Evolutionary conservation across 1,140 invertebrate genomes (phyloP), one percentile per base, ranked within the genome.

Genomic region (Drosophila baimaii): DNA sequence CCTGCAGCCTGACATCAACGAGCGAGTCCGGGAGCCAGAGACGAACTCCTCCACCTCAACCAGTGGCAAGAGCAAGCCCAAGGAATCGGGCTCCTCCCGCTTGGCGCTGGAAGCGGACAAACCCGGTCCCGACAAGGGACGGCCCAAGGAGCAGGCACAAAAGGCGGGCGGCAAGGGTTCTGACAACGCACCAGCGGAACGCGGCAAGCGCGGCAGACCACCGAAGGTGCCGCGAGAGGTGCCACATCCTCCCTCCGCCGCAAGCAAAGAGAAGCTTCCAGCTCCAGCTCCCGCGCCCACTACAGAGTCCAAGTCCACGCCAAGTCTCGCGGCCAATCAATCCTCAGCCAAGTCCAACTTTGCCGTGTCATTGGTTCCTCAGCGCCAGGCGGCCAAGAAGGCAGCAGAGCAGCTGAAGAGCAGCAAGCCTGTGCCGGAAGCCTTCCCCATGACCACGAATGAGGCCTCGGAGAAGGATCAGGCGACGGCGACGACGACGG

Each of bases 331-430:
- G 4, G 10, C 51, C 13, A 44, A 29, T 10, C 12, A 59, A 7
- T 15, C 59, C 3, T 12, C 49, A 15, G 41, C 65, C 46, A 84
- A 77, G 15, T 74, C 81, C 15, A 93, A 92, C 84, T 95, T 96
- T 71, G 93, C 91, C 17, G 92, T 97, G 17, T 95, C 96, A 2
- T 97, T 97, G 92, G 97, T 98, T 37, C 97, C 97, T 1, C 97
- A 98, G 90, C 93, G 97, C 39, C 96, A 97, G 92, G 97, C 97
- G 5, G 97, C 97, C 35, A 97, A 97, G 90, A 98, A 98, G 92
- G 97, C 97, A 3, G 96, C 96, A 12, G 96, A 97, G 78, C 96
- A 97, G 84, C 96, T 98, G 41, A 97, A 97, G 84, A 97, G 95
- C 92, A 96, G 96, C 23, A 96, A 96, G 75, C 93, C 94, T 3